Percentiles rank a stretch among this genome's conserved stretches.
phyloP scores from a whole-genome alignment of 2,888 invertebrate genomes.

The Scaptomyza reducta region DNA sequence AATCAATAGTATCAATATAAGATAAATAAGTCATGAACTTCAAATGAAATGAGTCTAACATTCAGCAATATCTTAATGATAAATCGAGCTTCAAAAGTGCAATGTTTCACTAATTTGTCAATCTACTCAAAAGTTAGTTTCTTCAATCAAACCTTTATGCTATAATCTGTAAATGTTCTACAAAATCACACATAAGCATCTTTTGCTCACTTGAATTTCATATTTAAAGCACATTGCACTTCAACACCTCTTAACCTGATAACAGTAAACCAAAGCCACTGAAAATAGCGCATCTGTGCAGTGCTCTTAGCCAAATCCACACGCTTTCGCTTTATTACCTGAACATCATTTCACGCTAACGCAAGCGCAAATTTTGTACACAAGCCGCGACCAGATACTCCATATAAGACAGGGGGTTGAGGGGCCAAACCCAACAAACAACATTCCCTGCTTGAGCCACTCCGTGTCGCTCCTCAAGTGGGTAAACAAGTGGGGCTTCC shows the following conservation, averaged over 20 bases:
- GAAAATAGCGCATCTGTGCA: slow-evolving; percentile 37
- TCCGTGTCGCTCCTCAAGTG: slow-evolving; percentile 36
- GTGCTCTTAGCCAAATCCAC: slow-evolving; percentile 22
- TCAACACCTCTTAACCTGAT: neutral
- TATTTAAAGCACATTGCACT: slow-evolving; percentile 3
- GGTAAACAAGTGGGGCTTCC: slow-evolving; percentile 73
- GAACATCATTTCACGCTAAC: slow-evolving; percentile 78
- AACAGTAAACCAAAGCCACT: neutral
- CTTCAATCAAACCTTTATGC: too few relatives aligned
- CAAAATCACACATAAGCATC: too few relatives aligned
- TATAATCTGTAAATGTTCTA: too few relatives aligned
- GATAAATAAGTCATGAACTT: too few relatives aligned
- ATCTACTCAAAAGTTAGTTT: too few relatives aligned
- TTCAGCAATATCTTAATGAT: too few relatives aligned
- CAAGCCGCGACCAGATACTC: slow-evolving; percentile 68
- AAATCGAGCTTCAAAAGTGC: too few relatives aligned
- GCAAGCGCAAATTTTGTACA: slow-evolving; percentile 73
- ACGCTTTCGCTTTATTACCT: slow-evolving; percentile 62
- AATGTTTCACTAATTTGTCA: too few relatives aligned
- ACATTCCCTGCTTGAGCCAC: slow-evolving; percentile 7
- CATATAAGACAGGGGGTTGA: slow-evolving; percentile 9
- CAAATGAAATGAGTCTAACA: too few relatives aligned
- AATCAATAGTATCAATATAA: too few relatives aligned
- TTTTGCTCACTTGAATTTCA: neutral
- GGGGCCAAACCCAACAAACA: neutral